Evolutionary conservation across 2,113 vertebrate species (phyloP).

Genomic region (Syngnathus typhle): DNA sequence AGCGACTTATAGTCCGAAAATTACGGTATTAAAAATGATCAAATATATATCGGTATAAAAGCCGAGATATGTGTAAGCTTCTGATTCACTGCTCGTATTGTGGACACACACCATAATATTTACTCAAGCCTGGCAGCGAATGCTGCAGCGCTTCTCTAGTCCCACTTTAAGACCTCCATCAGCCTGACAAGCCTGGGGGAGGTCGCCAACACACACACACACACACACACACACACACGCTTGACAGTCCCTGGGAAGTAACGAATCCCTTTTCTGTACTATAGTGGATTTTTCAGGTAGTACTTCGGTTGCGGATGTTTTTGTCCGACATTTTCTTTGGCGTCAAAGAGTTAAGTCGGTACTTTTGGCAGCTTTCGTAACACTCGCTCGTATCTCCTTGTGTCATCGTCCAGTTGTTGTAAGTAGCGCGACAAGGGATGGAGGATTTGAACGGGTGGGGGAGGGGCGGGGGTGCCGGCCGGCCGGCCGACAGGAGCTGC

Average conservation of each 20-base stretch:
- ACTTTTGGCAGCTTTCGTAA: constrained; percentile 14
- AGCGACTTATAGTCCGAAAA: no score
- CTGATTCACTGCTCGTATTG: no score
- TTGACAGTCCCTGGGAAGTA: no score
- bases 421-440: constrained; percentile 29
- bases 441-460: neutral
- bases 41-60: no score
- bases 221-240: no score
- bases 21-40: no score
- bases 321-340: no score
- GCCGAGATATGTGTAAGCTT: no score
- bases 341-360: no score
- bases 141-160: constrained; percentile 46
- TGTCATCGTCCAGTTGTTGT: constrained; percentile 7
- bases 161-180: constrained; percentile 59
- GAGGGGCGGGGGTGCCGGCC: neutral
- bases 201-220: constrained; percentile 26
- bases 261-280: no score
- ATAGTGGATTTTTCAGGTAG: no score
- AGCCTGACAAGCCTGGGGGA: constrained; percentile 57
- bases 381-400: constrained; percentile 10
- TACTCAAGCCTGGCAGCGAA: constrained; percentile 57
- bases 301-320: no score
- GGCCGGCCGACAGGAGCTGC: constrained; percentile 28
- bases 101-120: constrained; percentile 57